phyloP scores from a whole-genome alignment of 1,140 invertebrate species.

The Drosophila micromelanica region DNA sequence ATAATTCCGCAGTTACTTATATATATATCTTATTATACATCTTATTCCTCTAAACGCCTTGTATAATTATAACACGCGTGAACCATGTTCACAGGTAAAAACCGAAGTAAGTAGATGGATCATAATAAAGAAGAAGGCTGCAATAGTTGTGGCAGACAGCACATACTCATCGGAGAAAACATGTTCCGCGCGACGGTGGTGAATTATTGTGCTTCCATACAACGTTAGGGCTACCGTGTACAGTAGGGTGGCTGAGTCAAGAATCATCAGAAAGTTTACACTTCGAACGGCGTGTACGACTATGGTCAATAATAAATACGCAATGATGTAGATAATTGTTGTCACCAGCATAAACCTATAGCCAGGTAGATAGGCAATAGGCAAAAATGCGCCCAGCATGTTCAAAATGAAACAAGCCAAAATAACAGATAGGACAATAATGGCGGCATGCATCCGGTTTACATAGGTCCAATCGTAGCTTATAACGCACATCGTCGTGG shows the following conservation, averaged over 20 bases:
- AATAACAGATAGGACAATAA: neutral
- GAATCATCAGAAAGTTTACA: neutral
- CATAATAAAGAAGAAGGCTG: slow-evolving; percentile 35
- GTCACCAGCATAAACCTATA: slow-evolving; percentile 4
- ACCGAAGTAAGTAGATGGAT: slow-evolving; percentile 8
- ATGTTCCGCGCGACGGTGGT: slow-evolving; percentile 24
- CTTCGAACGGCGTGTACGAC: neutral
- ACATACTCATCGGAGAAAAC: slow-evolving; percentile 10
- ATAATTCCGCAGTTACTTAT: too few species aligned
- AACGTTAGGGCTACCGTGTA: slow-evolving; percentile 20
- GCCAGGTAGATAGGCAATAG: slow-evolving; percentile 30
- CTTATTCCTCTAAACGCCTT: too few species aligned
- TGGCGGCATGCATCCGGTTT: accelerated
- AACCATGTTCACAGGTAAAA: too few species aligned
- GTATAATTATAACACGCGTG: too few species aligned
- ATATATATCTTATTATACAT: too few species aligned
- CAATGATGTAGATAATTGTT: slow-evolving; percentile 13
- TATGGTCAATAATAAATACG: slow-evolving; percentile 3
- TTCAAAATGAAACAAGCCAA: neutral
- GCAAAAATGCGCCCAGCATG: slow-evolving; percentile 26
- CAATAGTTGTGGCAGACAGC: slow-evolving; percentile 34
- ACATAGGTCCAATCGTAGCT: slow-evolving; percentile 11
- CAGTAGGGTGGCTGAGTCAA: neutral
- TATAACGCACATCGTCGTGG: slow-evolving; percentile 3
- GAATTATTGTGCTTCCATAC: slow-evolving; percentile 35